These are phyloP conservation scores for Diarsia rubi DNA, from an alignment of 2,888 invertebrate genomes.

Conservation along the genomic window DNA sequence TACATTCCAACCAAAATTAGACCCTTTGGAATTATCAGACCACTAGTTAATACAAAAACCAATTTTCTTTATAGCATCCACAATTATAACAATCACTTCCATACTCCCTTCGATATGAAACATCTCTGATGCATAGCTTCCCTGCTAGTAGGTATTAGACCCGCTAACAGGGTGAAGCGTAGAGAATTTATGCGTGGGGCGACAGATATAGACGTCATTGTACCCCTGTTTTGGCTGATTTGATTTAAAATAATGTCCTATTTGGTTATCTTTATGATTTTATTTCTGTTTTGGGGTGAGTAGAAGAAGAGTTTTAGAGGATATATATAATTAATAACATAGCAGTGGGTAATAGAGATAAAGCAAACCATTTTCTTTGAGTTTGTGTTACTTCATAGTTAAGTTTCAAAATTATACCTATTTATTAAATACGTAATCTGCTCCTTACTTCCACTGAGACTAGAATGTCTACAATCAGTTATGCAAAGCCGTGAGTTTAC, in stretches of 20 bases:
- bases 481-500: not conserved
- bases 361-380: not conserved
- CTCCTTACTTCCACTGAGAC: not conserved
- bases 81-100: conserved; percentile 64
- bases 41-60: conserved; percentile 38
- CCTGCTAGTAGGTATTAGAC: conserved; percentile 61
- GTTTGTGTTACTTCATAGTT: not conserved
- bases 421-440: not conserved
- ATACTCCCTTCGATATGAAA: conserved; percentile 62
- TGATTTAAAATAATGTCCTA: conserved; percentile 66
- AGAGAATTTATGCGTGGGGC: conserved; percentile 75
- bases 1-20: not conserved
- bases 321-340: conserved; percentile 23
- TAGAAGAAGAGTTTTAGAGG: conserved; percentile 18
- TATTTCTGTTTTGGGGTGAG: conserved; percentile 44
- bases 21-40: conserved; percentile 20
- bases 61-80: conserved; percentile 61
- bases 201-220: conserved; percentile 77
- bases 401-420: not conserved
- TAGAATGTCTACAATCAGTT: not conserved
- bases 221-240: conserved; percentile 66
- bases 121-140: conserved; percentile 69
- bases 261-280: conserved; percentile 61
- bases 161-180: conserved; percentile 77
- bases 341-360: not conserved